Conservation (phyloP, 2,113 vertebrate species). For the Callaeas wilsoni region DNA sequence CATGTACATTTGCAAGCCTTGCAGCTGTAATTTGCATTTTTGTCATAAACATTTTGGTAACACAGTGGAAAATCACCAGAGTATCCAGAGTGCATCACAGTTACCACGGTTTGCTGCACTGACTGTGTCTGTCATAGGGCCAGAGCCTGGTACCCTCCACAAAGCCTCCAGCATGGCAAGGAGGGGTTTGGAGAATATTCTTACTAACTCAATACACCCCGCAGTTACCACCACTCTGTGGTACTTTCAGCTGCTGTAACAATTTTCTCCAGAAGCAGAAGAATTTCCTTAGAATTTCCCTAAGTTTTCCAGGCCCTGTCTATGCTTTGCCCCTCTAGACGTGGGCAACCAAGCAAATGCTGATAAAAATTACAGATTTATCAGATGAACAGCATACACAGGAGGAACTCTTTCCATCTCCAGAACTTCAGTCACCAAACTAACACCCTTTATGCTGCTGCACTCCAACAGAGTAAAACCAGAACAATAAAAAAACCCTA, state of each 20-base stretch:
- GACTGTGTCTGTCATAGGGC: neutral
- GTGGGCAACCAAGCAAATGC: neutral
- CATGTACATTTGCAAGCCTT: neutral
- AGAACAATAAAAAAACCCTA: neutral
- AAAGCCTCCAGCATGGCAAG: neutral
- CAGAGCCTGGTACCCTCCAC: neutral
- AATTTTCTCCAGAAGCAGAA: neutral
- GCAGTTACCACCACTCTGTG: neutral
- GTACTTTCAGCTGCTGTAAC: neutral
- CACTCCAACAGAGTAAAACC: neutral
- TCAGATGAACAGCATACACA: neutral
- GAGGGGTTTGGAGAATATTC: neutral
- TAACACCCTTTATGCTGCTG: neutral
- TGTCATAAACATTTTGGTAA: neutral
- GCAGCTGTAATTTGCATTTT: neutral
- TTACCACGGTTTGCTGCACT: neutral
- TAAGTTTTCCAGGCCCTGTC: no score
- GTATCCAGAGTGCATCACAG: neutral
- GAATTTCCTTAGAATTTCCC: neutral
- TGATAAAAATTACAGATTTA: neutral
- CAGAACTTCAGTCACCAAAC: neutral
- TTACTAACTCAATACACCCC: neutral
- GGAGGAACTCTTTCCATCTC: neutral
- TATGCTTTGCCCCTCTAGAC: neutral
- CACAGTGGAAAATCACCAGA: neutral